Percentiles rank a stretch among this genome's conserved stretches.
These are phyloP conservation scores for Tyrannus savana DNA, from an alignment of 2,113 vertebrate genomes.

Conservation along the genomic window DNA sequence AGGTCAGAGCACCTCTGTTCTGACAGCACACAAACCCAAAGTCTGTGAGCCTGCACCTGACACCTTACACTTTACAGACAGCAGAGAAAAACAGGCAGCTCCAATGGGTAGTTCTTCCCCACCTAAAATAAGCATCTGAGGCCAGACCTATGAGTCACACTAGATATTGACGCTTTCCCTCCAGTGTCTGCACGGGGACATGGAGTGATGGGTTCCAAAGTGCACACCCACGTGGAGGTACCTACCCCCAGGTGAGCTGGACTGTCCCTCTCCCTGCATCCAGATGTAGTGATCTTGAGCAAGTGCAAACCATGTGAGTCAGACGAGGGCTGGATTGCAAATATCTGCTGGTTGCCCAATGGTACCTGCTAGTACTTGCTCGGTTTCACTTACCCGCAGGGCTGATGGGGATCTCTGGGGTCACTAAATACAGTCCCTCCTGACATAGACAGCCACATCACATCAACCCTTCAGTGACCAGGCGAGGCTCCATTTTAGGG, in stretches of 20 bases:
- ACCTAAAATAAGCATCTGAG: background rate
- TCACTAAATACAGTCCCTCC: background rate
- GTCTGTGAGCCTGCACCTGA: background rate
- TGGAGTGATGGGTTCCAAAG: rapidly evolving
- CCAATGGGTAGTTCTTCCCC: background rate
- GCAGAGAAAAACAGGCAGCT: background rate
- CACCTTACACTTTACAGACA: background rate
- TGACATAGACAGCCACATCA: background rate
- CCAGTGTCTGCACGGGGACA: rapidly evolving
- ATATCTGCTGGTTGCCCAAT: background rate
- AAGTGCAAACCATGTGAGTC: background rate
- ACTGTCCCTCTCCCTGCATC: background rate
- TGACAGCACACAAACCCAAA: background rate
- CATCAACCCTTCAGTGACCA: background rate
- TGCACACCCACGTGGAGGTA: rapidly evolving
- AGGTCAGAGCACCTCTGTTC: background rate
- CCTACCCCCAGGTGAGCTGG: rapidly evolving
- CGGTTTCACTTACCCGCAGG: background rate
- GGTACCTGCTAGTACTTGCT: background rate
- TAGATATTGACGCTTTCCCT: background rate
- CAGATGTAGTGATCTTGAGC: background rate
- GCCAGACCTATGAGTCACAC: background rate
- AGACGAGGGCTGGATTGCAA: background rate
- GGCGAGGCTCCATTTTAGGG: background rate
- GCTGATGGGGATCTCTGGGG: background rate